Evolutionary conservation across 2,797 vertebrate genomes (phyloP).

Genomic region (Melanotaenia trifasciata): DNA sequence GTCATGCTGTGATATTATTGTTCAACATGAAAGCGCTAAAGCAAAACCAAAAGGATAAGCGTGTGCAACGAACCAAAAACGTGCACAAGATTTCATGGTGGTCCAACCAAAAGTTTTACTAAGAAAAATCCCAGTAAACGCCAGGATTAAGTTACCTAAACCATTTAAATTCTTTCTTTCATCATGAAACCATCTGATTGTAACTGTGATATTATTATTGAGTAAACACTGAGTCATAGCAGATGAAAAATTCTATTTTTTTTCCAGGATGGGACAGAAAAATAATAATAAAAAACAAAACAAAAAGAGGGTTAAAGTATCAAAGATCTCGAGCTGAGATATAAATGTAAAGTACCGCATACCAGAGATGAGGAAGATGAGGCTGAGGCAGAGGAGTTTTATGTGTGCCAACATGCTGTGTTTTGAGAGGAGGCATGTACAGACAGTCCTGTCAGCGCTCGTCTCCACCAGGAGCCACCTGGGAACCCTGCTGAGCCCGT

Average conservation of each 20-base stretch:
- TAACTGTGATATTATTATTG: too few species aligned
- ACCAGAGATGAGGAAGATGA: not conserved
- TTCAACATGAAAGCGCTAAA: too few species aligned
- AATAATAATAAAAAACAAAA: not conserved
- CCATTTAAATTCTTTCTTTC: too few species aligned
- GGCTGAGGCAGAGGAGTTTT: slow-evolving; percentile 18
- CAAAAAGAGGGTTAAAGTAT: not conserved
- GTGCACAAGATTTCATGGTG: too few species aligned
- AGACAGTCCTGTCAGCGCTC: slow-evolving; percentile 40
- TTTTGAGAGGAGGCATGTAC: slow-evolving; percentile 42
- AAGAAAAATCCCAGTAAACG: too few species aligned
- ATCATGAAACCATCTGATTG: too few species aligned
- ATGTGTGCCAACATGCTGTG: slow-evolving; percentile 49
- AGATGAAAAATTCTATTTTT: not conserved
- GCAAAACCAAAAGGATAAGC: too few species aligned
- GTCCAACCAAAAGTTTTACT: too few species aligned
- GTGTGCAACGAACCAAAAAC: too few species aligned
- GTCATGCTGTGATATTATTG: too few species aligned
- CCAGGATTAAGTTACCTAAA: too few species aligned
- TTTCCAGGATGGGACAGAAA: slow-evolving; percentile 6
- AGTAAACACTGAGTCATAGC: too few species aligned
- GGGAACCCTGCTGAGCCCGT: slow-evolving; percentile 42
- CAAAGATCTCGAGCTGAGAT: slow-evolving; percentile 4
- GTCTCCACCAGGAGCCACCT: slow-evolving; percentile 39
- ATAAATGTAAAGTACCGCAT: slow-evolving; percentile 9